Percentiles rank a stretch among this genome's conserved stretches.
These are phyloP conservation scores for Uromys caudimaculatus DNA, from an alignment of 2,797 vertebrate species.

Conservation along the genomic window DNA sequence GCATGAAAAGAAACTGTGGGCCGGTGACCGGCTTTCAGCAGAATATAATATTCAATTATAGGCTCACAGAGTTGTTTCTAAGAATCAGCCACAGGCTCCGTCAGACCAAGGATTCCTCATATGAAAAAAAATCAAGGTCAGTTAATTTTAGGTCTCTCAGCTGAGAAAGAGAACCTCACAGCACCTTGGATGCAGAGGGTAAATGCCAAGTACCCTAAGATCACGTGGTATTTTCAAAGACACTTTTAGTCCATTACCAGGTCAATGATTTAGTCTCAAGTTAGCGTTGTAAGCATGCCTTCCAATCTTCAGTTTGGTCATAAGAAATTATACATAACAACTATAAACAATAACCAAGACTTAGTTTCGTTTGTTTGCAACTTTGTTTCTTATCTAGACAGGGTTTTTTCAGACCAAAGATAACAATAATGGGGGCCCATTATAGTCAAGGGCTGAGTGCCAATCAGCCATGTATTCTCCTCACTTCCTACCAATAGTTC, in stretches of 20 bases:
- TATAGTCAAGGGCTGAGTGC: background rate
- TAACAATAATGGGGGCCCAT: background rate
- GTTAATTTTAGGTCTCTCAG: slow-evolving; percentile 19
- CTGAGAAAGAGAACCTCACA: background rate
- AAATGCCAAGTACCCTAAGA: background rate
- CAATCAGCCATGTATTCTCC: background rate
- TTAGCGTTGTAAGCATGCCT: background rate
- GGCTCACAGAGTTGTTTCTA: slow-evolving; percentile 10
- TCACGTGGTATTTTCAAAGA: background rate
- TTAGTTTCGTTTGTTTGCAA: slow-evolving; percentile 26
- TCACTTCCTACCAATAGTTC: background rate
- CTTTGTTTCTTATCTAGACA: background rate
- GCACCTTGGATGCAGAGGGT: background rate
- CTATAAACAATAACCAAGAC: background rate
- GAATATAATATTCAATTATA: background rate
- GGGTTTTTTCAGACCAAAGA: slow-evolving; percentile 22
- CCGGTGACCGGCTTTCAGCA: background rate
- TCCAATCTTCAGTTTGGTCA: background rate
- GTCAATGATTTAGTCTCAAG: background rate
- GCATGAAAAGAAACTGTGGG: background rate
- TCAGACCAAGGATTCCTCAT: slow-evolving; percentile 19
- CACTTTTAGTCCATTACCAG: background rate
- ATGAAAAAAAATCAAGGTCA: background rate
- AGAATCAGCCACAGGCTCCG: slow-evolving; percentile 10
- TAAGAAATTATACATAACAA: slow-evolving; percentile 11